These are phyloP conservation scores for Ormyrus nitidulus DNA, from an alignment of 2,888 invertebrate species.

Conservation along the genomic window DNA sequence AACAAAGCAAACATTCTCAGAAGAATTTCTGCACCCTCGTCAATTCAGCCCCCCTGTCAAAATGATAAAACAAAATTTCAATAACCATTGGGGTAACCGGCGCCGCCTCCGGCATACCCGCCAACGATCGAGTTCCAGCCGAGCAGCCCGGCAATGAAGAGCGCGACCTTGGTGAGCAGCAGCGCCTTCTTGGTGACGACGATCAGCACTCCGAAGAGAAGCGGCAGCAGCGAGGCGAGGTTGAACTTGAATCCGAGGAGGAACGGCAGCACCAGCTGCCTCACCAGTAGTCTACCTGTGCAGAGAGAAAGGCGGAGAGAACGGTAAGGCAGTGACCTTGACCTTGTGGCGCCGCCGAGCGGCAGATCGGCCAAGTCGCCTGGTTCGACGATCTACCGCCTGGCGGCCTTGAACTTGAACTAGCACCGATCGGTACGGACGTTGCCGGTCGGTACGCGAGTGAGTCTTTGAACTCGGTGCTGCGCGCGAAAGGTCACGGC, in stretches of 20 bases:
- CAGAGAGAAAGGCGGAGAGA: slow-evolving; percentile 69
- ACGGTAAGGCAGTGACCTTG: slow-evolving; percentile 3
- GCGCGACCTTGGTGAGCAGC: slow-evolving; percentile 84
- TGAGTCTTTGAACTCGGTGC: too few species aligned
- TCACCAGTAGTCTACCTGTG: slow-evolving; percentile 83
- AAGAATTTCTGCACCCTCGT: too few species aligned
- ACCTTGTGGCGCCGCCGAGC: slow-evolving; percentile 34
- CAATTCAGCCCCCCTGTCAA: too few species aligned
- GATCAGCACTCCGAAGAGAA: slow-evolving; percentile 83
- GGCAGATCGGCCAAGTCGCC: background rate
- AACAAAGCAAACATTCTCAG: too few species aligned
- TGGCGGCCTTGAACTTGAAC: slow-evolving; percentile 52
- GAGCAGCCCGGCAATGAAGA: slow-evolving; percentile 83
- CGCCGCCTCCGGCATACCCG: slow-evolving; percentile 16
- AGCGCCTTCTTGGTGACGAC: slow-evolving; percentile 87
- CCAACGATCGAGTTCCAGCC: slow-evolving; percentile 76
- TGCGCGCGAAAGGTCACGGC: too few species aligned
- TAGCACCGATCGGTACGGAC: slow-evolving; percentile 27
- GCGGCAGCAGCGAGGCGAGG: slow-evolving; percentile 83
- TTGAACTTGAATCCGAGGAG: slow-evolving; percentile 89
- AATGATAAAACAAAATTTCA: too few species aligned
- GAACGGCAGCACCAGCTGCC: slow-evolving; percentile 86
- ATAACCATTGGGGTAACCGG: background rate
- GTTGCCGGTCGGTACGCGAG: too few species aligned
- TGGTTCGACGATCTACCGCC: background rate